These are phyloP conservation scores for Campylomormyrus tamandua DNA, from an alignment of 2,113 vertebrate species.

Conservation along the genomic window DNA sequence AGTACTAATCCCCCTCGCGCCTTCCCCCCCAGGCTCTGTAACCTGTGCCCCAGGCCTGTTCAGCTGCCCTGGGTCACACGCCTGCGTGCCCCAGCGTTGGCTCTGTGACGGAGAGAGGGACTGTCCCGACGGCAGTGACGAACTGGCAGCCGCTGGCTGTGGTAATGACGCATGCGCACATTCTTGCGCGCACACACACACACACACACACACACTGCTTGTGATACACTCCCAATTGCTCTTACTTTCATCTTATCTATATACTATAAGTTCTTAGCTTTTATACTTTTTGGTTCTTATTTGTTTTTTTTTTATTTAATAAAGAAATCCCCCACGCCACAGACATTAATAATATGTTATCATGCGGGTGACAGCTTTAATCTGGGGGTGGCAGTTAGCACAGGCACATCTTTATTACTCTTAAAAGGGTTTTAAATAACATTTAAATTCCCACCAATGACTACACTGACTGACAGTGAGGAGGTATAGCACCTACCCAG, in stretches of 20 bases:
- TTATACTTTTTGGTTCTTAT: background rate
- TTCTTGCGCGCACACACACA: background rate
- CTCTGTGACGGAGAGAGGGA: constrained; percentile 80
- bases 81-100: constrained; percentile 73
- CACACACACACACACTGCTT: background rate
- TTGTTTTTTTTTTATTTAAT: background rate
- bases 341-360: background rate
- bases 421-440: background rate
- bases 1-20: background rate
- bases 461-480: background rate
- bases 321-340: background rate
- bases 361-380: background rate
- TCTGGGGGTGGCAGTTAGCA: background rate
- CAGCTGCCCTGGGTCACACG: constrained; percentile 68
- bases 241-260: background rate
- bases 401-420: background rate
- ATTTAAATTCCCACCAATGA: background rate
- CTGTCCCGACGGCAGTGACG: constrained; percentile 76
- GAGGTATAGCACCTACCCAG: background rate
- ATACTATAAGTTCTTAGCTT: background rate
- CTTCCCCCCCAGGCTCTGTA: constrained; percentile 52
- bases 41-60: constrained; percentile 71
- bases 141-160: constrained; percentile 73
- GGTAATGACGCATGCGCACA: constrained; percentile 47
- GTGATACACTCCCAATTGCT: background rate